Conservation (phyloP, 1,140 invertebrate genomes). For the Reticulitermes speratus region DNA sequence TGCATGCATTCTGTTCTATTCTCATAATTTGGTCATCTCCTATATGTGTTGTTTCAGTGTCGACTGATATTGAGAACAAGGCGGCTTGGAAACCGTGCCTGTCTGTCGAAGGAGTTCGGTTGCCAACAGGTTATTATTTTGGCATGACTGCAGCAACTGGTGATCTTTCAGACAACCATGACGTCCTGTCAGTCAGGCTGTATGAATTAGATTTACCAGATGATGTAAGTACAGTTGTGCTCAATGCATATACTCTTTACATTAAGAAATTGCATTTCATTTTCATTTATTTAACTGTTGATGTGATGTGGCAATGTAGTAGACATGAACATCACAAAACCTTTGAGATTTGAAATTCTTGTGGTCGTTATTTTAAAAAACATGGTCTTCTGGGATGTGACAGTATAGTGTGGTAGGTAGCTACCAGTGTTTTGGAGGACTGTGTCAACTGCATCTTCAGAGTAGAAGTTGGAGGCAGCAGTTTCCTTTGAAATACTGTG, state of each 20-base stretch:
- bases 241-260: too few species aligned
- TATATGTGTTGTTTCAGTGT: conserved; percentile 60
- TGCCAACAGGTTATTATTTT: conserved; percentile 95
- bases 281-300: background rate
- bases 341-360: too few species aligned
- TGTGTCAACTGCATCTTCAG: too few species aligned
- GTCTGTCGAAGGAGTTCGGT: conserved; percentile 79
- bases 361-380: too few species aligned
- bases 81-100: conserved; percentile 94
- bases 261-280: too few species aligned
- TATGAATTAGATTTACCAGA: conserved; percentile 81
- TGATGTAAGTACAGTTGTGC: conserved; percentile 55
- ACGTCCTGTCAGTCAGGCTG: conserved; percentile 88
- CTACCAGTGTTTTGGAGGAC: too few species aligned
- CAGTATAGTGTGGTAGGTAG: too few species aligned
- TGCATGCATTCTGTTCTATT: background rate
- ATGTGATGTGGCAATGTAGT: background rate
- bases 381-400: too few species aligned
- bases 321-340: too few species aligned
- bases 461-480: too few species aligned
- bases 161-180: conserved; percentile 95
- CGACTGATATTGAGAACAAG: conserved; percentile 88
- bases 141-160: conserved; percentile 95
- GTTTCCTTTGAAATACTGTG: too few species aligned
- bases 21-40: background rate